A percentile compares a stretch with the other conserved stretches of the same genome.
Evolutionary conservation across 2,113 vertebrate genomes (phyloP).

Genomic region (Spheniscus mendiculus): DNA sequence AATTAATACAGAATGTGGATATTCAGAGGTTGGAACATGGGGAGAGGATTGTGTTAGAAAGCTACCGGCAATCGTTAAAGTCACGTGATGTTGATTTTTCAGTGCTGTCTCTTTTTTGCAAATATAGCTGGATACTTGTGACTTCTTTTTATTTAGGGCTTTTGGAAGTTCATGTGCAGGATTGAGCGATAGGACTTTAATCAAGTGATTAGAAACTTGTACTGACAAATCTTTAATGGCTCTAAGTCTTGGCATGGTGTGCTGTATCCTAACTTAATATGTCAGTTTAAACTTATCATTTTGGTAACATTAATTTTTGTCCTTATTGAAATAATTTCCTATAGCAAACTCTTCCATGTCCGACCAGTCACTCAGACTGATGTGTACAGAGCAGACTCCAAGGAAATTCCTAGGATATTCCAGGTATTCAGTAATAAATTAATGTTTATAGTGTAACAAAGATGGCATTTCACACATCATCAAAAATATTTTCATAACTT

Average conservation of each 20-base stretch:
- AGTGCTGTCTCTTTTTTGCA: not conserved
- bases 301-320: not conserved
- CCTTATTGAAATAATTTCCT: slow-evolving; percentile 47
- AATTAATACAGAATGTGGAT: not conserved
- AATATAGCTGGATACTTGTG: not conserved
- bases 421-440: slow-evolving; percentile 79
- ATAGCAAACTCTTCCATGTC: slow-evolving; percentile 97
- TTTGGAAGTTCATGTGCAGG: not conserved
- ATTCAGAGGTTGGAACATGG: not conserved
- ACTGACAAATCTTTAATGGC: not conserved
- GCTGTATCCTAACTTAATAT: not conserved
- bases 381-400: slow-evolving; percentile 95
- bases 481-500: not conserved
- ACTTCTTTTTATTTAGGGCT: not conserved
- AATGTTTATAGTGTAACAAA: not conserved
- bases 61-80: not conserved
- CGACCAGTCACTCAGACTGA: slow-evolving; percentile 97
- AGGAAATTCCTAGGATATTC: slow-evolving; percentile 99
- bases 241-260: not conserved
- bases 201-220: not conserved
- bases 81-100: not conserved
- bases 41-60: not conserved
- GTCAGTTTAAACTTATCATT: not conserved
- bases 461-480: not conserved
- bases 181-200: not conserved